Evolutionary conservation across 2,888 invertebrate genomes (phyloP), one percentile per base, ranked within the genome.

Genomic region (Dastarcus helophoroides): DNA sequence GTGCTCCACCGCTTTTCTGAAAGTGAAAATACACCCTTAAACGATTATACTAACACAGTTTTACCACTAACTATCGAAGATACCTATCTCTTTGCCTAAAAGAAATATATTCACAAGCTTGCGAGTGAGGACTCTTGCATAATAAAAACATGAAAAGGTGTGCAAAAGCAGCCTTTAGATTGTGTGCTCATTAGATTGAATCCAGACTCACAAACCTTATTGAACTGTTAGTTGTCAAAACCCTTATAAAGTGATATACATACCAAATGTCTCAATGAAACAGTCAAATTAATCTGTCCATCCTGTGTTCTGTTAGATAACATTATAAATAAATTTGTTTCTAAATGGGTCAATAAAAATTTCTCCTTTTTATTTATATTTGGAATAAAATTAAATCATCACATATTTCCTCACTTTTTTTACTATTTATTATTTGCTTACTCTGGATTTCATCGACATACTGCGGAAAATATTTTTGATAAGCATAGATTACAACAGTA

Each of bases 1-100:
- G 73, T 76, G 76, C 67, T 81, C 81, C 69, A 77, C 68, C 42
- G 79, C 77, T 70, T 79, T 79, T 71, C 83, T 81, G 69, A 47
- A 62, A 61, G 36, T 36, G 39, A 43, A 10, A 29, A 23, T 23
- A 9, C 11, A 11, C 24, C 24, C 9, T 6, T 9, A 6, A 6
- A 23, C 10, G 11, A 23, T 8, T 9, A 7, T 23, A 9, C 11
- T 23, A 11, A 23, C 6, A 7, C 24, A 7, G 6, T 23, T 11
- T 6, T 8, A 9, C 11, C 8, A 10, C 24, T 7, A 7, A 6
- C 10, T 23, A 10, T 5, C n/a, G 19, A 7, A 7, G 19, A 7
- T 6, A 17, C 19, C 19, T 17, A 17, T 17, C 19, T 17, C 19
- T 17, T 17, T n/a, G n/a, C 19, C 19, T 6, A 17, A 17, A 17